A percentile compares a stretch with the other conserved stretches of the same genome.
These are phyloP conservation scores for Marisa cornuarietis DNA, from an alignment of 1,140 invertebrate species.

Conservation along the genomic window DNA sequence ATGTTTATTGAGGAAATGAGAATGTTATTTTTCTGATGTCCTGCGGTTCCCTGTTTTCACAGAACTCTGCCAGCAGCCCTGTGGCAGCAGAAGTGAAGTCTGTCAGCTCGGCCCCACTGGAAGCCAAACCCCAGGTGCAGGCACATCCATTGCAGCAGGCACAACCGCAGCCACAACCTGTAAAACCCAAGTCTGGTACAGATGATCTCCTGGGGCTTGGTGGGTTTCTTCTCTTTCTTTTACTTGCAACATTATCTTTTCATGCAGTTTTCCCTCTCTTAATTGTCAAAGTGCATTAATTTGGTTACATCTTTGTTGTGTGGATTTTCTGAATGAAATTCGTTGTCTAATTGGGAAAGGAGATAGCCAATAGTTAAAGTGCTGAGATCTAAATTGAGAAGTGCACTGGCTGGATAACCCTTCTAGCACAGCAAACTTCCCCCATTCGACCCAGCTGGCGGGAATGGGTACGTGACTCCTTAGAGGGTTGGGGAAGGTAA, in stretches of 20 bases:
- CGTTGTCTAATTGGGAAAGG: neutral
- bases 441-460: too few relatives aligned
- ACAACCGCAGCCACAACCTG: slow-evolving; percentile 14
- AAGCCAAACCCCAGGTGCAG: slow-evolving; percentile 2
- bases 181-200: slow-evolving; percentile 27
- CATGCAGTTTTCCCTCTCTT: neutral
- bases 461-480: too few relatives aligned
- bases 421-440: too few relatives aligned
- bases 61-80: neutral
- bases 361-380: too few relatives aligned
- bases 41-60: slow-evolving; percentile 3
- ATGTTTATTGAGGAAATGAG: too few relatives aligned
- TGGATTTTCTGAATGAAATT: neutral
- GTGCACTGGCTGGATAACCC: too few relatives aligned
- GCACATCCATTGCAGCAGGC: neutral
- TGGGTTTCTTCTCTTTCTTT: slow-evolving; percentile 41
- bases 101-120: neutral
- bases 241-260: neutral
- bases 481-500: too few relatives aligned
- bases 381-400: too few relatives aligned
- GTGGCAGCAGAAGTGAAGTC: neutral
- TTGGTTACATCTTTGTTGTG: neutral
- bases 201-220: slow-evolving; percentile 74
- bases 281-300: neutral
- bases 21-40: neutral